Evolutionary conservation across 2,888 invertebrate genomes (phyloP), one percentile per base, ranked within the genome.

Genomic region (Acanthosepion lycidas): DNA sequence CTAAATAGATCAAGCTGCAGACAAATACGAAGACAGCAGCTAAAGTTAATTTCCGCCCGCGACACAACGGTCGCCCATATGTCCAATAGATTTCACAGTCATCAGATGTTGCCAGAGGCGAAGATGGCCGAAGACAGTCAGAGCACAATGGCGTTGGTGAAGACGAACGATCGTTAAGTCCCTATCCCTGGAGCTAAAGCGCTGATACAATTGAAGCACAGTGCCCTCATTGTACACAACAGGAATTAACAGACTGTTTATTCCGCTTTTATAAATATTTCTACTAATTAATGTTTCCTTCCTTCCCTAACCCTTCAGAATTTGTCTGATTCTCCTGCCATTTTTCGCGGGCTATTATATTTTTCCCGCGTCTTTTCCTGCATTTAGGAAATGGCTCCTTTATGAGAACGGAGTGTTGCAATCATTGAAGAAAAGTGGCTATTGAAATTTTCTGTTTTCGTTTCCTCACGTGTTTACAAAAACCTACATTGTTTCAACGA

Each of bases 211-310:
- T 78, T n/a, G 78, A 78, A 78, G n/a, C 78, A n/a, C 33, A n/a
- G 23, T 33, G 78, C 12, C 78, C n/a, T 12, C 78, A 33, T 78
- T 78, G 9, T 33, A 33, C 12, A 78, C 15, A n/a, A 2, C 78
- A 78, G n/a, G n/a, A 33, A n/a, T 78, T 78, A 78, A n/a, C n/a
- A 78, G n/a, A 78, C 78, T 78, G 78, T 78, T 78, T 78, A 78
- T 78, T 78, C n/a, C n/a, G n/a, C n/a, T 78, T 28, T 78, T n/a
- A 78, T n/a, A 5, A 78, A 78, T 78, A 78, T 78, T n/a, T 78
- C 78, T 78, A 5, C 78, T 78, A 78, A 78, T 78, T 78, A n/a
- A 78, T 15, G n/a, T n/a, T 78, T 78, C 78, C 78, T n/a, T n/a
- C 33, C n/a, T 78, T 78, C 9, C 8, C 12, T 28, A n/a, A n/a